phyloP scores from a whole-genome alignment of 2,113 vertebrate species.

The Hypocryptadius cinnamomeus region DNA sequence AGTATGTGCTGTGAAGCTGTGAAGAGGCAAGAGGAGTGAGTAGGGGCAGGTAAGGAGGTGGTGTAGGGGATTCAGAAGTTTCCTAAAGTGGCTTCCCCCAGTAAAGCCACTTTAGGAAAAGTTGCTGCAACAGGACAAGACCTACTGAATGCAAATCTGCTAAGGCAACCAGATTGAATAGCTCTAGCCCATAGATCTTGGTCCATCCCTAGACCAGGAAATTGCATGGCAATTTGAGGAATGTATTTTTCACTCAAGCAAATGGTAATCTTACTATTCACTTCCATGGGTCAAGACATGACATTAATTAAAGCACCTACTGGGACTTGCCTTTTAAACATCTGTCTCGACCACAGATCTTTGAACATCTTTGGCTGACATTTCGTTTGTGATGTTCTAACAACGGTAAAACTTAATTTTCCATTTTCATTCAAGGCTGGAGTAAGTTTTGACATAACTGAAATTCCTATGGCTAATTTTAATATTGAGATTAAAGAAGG shows the following conservation, averaged over 20 bases:
- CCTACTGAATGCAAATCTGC: background rate
- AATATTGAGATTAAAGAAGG: background rate
- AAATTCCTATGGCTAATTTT: background rate
- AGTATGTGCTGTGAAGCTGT: background rate
- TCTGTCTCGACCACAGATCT: background rate
- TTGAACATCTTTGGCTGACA: background rate
- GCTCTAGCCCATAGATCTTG: background rate
- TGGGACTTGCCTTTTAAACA: background rate
- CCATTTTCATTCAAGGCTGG: background rate
- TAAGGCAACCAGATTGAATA: background rate
- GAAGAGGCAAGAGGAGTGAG: background rate
- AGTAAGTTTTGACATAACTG: background rate
- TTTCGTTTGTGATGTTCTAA: background rate
- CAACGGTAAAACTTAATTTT: background rate
- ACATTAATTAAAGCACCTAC: background rate
- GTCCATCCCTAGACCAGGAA: background rate
- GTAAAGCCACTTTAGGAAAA: background rate
- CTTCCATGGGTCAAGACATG: background rate
- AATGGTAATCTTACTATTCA: background rate
- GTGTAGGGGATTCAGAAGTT: background rate
- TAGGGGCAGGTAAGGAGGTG: background rate
- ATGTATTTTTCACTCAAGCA: background rate
- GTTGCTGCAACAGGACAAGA: background rate
- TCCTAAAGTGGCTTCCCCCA: background rate
- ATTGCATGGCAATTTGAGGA: background rate